phyloP scores from a whole-genome alignment of 2,113 vertebrate genomes.

The Mugil cephalus region DNA sequence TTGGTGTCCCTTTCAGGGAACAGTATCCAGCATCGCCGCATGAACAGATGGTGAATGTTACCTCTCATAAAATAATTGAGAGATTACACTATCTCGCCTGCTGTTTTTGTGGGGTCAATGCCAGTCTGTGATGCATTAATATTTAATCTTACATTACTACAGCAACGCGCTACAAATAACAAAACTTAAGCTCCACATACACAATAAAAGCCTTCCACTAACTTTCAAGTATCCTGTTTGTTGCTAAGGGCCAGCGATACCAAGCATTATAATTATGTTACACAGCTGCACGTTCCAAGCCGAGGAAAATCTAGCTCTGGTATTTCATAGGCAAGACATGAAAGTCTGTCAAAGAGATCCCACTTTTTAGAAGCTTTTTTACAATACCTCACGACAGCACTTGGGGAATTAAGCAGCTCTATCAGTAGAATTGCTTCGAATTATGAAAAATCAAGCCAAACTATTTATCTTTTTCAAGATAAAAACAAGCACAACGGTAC shows the following conservation, averaged over 20 bases:
- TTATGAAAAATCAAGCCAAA: slow-evolving; percentile 27
- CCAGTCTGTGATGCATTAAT: slow-evolving; percentile 19
- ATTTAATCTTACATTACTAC: background rate
- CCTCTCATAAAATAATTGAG: slow-evolving; percentile 52
- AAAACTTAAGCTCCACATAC: background rate
- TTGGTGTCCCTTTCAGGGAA: slow-evolving; percentile 21
- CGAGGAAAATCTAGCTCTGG: slow-evolving; percentile 14
- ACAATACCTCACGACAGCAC: slow-evolving; percentile 17
- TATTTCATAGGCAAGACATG: slow-evolving; percentile 24
- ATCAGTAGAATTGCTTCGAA: slow-evolving; percentile 3
- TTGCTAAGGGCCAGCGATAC: background rate
- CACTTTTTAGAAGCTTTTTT: slow-evolving; percentile 6
- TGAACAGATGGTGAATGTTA: slow-evolving; percentile 61
- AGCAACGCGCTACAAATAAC: background rate
- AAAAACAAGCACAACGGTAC: slow-evolving; percentile 19
- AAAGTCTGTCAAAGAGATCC: slow-evolving; percentile 5
- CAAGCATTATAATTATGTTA: slow-evolving; percentile 6
- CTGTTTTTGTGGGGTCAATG: slow-evolving; percentile 35
- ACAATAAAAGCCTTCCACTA: background rate
- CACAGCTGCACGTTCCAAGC: slow-evolving; percentile 5
- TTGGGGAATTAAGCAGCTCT: slow-evolving; percentile 12
- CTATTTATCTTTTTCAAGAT: background rate
- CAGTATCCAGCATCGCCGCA: slow-evolving; percentile 27
- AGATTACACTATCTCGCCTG: slow-evolving; percentile 26
- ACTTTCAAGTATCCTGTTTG: slow-evolving; percentile 1